Evolutionary conservation across 2,113 vertebrate species (phyloP), one percentile per base, ranked within the genome.

Genomic region (Bufo gargarizans): DNA sequence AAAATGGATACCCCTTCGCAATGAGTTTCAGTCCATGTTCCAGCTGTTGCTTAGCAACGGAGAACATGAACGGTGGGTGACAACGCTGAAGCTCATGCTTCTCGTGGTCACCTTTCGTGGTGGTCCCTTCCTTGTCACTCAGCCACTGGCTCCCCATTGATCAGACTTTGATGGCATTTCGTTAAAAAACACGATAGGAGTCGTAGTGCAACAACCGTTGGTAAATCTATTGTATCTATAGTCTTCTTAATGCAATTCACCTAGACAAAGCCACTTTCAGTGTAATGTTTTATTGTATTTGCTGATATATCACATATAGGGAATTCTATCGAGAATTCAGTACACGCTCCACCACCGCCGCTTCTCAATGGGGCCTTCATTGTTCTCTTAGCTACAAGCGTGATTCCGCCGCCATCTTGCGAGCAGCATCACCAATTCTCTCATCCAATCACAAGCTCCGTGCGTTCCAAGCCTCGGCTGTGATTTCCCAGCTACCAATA

Each of bases 401-500:
- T 80, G 53, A 61, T 81, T 61, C 10, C 4, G 78, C 22, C 78
- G 56, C 78, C 56, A 33, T 43, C 1, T 47, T 63, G 2, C 0
- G 17, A 10, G 19, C 22, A 0, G 6, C 85, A 6, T 55, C 76
- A 69, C 49, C 47, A 4, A 20, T 47, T 5, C 53, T 50, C 6
- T 7, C 55, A 45, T 1, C 87, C 87, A 83, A 77, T 88, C n/a
- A 76, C 45, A 65, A 6, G 33, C 33, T 4, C n/a, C 13, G 10
- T 76, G 87, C 71, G 80, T 77, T 83, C 20, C 87, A 88, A 33
- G 58, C 79, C 87, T 88, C 80, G 58, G 0, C 17, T n/a, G 14
- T 22, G 47, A 49, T 4, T 12, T 17, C 8, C 43, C 4, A 13
- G 0, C 45, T 0, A 61, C 20, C 55, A 76, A 86, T 88, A 14